phyloP scores from a whole-genome alignment of 1,140 invertebrate species.

The Tribolium castaneum region DNA sequence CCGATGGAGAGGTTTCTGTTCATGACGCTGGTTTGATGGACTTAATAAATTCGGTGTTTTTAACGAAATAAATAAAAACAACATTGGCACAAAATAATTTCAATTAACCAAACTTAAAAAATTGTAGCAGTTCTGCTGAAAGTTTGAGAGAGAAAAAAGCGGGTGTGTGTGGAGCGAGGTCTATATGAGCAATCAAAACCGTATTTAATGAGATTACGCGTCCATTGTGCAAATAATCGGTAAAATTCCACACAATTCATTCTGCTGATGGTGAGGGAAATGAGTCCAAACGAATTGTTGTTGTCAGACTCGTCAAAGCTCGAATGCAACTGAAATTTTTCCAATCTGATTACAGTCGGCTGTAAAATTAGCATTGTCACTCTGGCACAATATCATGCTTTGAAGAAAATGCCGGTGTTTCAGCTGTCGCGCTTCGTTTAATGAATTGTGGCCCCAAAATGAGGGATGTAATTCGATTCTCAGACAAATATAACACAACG shows the following conservation, averaged over 20 bases:
- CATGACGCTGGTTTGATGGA: not conserved
- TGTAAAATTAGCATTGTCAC: not conserved
- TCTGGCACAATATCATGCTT: not conserved
- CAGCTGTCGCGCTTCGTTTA: constrained; percentile 13
- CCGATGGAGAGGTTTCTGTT: not conserved
- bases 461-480: constrained; percentile 50
- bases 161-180: not conserved
- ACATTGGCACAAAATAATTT: not conserved
- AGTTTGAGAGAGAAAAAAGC: not conserved
- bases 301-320: constrained; percentile 15
- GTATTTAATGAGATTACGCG: constrained; percentile 39
- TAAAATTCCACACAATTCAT: constrained; percentile 42
- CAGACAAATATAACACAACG: constrained; percentile 47
- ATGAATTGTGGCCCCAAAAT: constrained; percentile 11
- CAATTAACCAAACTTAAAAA: too few species aligned
- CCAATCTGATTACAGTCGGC: not conserved
- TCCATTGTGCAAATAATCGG: constrained; percentile 45
- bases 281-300: constrained; percentile 33
- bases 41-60: not conserved
- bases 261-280: constrained; percentile 43
- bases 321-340: constrained; percentile 18
- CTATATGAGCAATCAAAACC: constrained; percentile 41
- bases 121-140: too few species aligned
- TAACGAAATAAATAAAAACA: not conserved
- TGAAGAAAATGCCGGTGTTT: not conserved